Evolutionary conservation across 2,113 vertebrate species (phyloP), one percentile per base, ranked within the genome.

Genomic region (Mustela lutreola): DNA sequence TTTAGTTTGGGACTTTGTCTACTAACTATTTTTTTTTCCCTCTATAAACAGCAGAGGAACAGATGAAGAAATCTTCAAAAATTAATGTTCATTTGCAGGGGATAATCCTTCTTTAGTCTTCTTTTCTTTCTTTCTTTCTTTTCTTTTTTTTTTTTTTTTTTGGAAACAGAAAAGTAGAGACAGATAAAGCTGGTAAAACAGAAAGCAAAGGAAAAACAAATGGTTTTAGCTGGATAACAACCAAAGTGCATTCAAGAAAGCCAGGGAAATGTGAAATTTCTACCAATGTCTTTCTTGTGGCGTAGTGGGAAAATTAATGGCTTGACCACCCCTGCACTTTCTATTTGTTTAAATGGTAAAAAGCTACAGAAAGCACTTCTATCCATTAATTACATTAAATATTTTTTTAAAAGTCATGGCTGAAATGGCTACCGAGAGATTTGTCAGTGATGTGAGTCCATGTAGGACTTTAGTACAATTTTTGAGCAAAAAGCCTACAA

Each of bases 1-100:
- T 87, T 96, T 93, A 15, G 8, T 71, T 58, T 88, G 81, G 15
- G 45, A 22, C 21, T 56, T 79, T 84, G 67, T 18, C 70, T 18
- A 58, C 3, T 60, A 53, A 50, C 2, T 62, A 36, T 26, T 71
- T 6, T 33, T 33, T 58, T 28, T 36, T 75, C 63, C 42, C 78
- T 88, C 76, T 21, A 56, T 71, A 85, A 94, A 70, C 18, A 86
- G 45, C 65, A 90, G 90, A 93, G 42, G 16, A n/a, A 94, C n/a
- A 82, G 65, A 86, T 83, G 60, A 82, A 79, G 6, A 65, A 28
- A 89, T 71, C 82, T 85, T 89, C 31, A 73, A 83, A 84, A 65
- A 73, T 73, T 63, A 67, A 31, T 19, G 26, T 60, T 73, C 50
- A 86, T 75, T 96, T 94, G 80, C 24, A 95, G 28, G 16, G 78